Base-by-base conservation (phyloP, 2,797 vertebrate genomes). In the Ceryle rudis region DNA sequence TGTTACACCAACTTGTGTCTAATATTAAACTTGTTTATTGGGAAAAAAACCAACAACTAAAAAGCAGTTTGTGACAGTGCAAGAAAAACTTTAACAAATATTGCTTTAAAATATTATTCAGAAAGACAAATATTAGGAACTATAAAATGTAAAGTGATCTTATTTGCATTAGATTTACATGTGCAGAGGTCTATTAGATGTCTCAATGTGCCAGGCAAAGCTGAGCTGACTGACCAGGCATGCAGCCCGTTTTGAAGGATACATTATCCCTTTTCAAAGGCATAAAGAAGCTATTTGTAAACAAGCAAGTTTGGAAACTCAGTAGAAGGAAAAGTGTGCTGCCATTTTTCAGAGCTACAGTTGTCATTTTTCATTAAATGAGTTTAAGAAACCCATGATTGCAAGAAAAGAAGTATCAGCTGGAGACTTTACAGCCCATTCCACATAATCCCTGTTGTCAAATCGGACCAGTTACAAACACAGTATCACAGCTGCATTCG, bases 111-210 rank as follows among this genome's bases (percentile, higher is more conserved):
- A 96, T 95, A 98, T 95, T 94, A 97, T 89, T 97, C 91, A 97
- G 96, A 98, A 98, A 98, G 97, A 98, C 96, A 97, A 98, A 96
- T 96, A 97, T 97, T 96, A 98, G 96, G 95, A 98, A 98, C 92
- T 98, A 97, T 96, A 97, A 98, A 98, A 97, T 91, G 90, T 98
- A 97, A 96, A 97, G 97, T 97, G 97, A 97, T 97, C 98, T 97
- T 98, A 97, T 98, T 98, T 98, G 97, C 97, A 97, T 98, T 98
- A 96, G 95, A 97, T 97, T 98, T 98, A 97, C 98, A 98, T 97
- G 97, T 98, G 98, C 97, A 98, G 97, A 98, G 94, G 96, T 98
- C 95, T 96, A 95, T 85, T 96, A 95, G 97, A 97, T 98, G 96
- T 97, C 95, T 97, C 94, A 94, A 94, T 78, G 92, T 94, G 89